Evolutionary conservation across 2,113 vertebrate genomes (phyloP), one percentile per base, ranked within the genome.

Genomic region (Pelusios castaneus): DNA sequence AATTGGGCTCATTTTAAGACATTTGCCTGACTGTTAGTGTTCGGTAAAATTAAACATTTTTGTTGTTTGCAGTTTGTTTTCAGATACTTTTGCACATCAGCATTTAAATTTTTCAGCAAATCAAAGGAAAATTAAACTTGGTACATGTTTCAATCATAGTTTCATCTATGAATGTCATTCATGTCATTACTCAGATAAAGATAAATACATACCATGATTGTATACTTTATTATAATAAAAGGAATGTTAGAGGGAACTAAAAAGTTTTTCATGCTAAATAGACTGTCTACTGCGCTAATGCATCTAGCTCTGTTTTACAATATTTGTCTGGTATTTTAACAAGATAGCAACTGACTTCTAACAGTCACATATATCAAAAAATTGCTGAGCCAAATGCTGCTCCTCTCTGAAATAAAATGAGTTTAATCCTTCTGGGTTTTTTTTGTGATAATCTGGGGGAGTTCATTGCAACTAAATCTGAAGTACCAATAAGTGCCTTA

Each of bases 401-500:
- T 92, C 38, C 70, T 88, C 31, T 80, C 31, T 51, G 21, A 54
- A 22, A 80, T 34, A 34, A 34, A 19, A 31, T 51, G 47, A 51
- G 29, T 52, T 80, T 87, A 51, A 80, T 90, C 19, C 87, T 76
- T 86, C 89, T 95, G 45, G 63, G 5, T 85, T 82, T 93, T n/a
- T 52, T 58, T 12, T 81, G 55, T 41, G 10, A 19, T 80, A 31
- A 91, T 56, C 54, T 6, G 2, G 6, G 3, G 58, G 79, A 4
- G 47, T 89, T 41, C 4, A 55, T 80, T 89, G 7, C 7, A 31
- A 31, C 43, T 43, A 41, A 77, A 22, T 82, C 91, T 10, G 21
- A 55, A 38, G 16, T 92, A 82, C 16, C 17, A 84, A 45, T 56
- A 22, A 41, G 10, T 34, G 7, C 51, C 91, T 90, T 80, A 22